Base-by-base conservation (phyloP, 2,113 vertebrate species). In the Rostratula benghalensis region DNA sequence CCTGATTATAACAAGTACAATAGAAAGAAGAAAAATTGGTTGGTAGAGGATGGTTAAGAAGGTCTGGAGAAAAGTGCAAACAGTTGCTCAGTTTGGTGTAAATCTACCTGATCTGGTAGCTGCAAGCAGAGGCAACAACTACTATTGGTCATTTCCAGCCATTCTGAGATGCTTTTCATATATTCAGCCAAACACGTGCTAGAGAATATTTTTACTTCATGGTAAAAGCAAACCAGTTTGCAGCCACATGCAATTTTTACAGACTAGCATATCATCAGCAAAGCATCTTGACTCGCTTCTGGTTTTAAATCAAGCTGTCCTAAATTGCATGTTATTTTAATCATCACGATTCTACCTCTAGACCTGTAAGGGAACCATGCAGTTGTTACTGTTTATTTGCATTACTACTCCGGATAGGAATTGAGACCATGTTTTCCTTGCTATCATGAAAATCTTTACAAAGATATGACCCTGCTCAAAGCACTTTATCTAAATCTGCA, bases 1-100 rank as follows among this genome's bases (percentile, higher is more conserved):
- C 65, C 77, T 95, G 74, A 91, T 80, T 97, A 83, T 78, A 89
- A 89, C 46, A 91, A 87, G 20, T 67, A 83, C 69, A 95, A 93
- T 85, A 90, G 56, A 56, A 94, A 87, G 63, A 93, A 61, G 35
- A 92, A 93, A 95, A 94, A 93, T 37, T 77, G 79, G 10, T 92
- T 76, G 59, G 80, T 86, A 86, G 65, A 90, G 41, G 51, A 77
- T 61, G 64, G 79, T 86, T 94, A 92, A 90, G 90, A 80, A 87
- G 69, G 22, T 50, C 90, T 77, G 56, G 64, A 65, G 88, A 79
- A 89, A 96, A 37, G 61, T 78, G 27, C 56, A 93, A 82, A 91
- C 39, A 84, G 77, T 88, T 91, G 63, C 46, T 90, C 24, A 14
- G 28, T 63, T 87, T 3, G 3, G 37, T 65, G 46, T 89, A 89